A percentile compares a stretch with the other conserved stretches of the same genome.
Evolutionary conservation across 1,140 invertebrate genomes (phyloP).

Genomic region (Trypoxylus dichotomus): DNA sequence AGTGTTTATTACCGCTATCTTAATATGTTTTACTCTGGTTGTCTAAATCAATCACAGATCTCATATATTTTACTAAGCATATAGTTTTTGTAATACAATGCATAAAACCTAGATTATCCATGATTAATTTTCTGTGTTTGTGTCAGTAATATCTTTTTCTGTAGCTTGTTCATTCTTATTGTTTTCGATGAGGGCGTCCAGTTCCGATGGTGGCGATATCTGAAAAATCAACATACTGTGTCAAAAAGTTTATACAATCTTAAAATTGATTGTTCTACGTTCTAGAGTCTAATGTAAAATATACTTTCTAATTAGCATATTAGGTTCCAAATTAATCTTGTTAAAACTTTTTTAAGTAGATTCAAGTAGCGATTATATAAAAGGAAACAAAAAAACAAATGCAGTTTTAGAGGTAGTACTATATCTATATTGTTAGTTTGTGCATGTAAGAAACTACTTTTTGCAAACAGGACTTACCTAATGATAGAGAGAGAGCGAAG

Average conservation of each 20-base stretch:
- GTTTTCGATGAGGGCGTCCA: background rate
- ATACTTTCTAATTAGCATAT: background rate
- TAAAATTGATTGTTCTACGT: background rate
- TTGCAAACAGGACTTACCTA: constrained; percentile 15
- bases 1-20: background rate
- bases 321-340: background rate
- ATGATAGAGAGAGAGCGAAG: constrained; percentile 16
- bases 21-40: background rate
- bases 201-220: background rate
- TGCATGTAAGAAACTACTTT: constrained; percentile 13
- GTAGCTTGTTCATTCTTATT: background rate
- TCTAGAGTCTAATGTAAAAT: background rate
- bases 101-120: background rate
- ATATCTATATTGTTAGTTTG: constrained; percentile 16
- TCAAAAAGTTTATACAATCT: background rate
- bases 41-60: constrained; percentile 2
- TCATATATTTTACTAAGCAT: background rate
- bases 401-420: background rate
- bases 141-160: background rate
- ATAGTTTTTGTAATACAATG: background rate
- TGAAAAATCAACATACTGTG: background rate
- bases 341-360: background rate
- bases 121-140: background rate
- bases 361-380: background rate
- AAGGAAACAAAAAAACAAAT: constrained; percentile 3